Conservation (phyloP, 2,797 vertebrate genomes). For the Neoniphon sammara region DNA sequence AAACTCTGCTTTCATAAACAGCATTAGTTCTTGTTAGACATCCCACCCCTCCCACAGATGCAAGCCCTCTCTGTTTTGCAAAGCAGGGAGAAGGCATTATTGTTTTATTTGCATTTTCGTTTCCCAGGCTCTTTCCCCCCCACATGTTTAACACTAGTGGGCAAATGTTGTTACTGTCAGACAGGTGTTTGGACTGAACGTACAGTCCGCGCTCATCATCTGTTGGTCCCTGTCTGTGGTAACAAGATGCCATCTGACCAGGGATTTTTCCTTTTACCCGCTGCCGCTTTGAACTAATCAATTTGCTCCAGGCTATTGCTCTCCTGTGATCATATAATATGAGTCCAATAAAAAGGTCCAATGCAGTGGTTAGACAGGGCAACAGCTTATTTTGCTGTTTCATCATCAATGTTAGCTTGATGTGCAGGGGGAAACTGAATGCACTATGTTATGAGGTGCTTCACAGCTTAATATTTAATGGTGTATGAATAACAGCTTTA, state of each 20-base stretch:
- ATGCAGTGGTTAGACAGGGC: slow-evolving; percentile 50
- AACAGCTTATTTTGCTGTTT: slow-evolving; percentile 57
- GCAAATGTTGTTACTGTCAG: slow-evolving; percentile 57
- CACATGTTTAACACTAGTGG: slow-evolving; percentile 62
- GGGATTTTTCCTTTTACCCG: slow-evolving; percentile 29
- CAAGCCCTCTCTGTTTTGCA: slow-evolving; percentile 74
- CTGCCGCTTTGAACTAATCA: slow-evolving; percentile 68
- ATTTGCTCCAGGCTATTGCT: slow-evolving; percentile 64
- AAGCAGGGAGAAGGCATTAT: slow-evolving; percentile 65
- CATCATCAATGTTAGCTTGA: slow-evolving; percentile 51
- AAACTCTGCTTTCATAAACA: slow-evolving; percentile 93
- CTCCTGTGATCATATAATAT: slow-evolving; percentile 67
- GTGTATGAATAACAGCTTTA: background rate
- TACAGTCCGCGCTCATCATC: slow-evolving; percentile 36
- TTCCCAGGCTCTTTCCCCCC: slow-evolving; percentile 59
- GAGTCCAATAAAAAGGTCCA: slow-evolving; percentile 63
- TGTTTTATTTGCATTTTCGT: slow-evolving; percentile 72
- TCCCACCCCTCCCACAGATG: slow-evolving; percentile 77
- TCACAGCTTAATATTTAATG: slow-evolving; percentile 22
- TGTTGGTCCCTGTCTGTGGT: slow-evolving; percentile 23
- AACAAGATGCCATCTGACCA: slow-evolving; percentile 52
- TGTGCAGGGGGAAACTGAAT: slow-evolving; percentile 42
- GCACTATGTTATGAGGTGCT: slow-evolving; percentile 31
- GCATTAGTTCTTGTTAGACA: slow-evolving; percentile 88
- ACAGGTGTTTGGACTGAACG: slow-evolving; percentile 63